These are phyloP conservation scores for Blastobasis lacticolella DNA, from an alignment of 2,888 invertebrate genomes.

Conservation along the genomic window DNA sequence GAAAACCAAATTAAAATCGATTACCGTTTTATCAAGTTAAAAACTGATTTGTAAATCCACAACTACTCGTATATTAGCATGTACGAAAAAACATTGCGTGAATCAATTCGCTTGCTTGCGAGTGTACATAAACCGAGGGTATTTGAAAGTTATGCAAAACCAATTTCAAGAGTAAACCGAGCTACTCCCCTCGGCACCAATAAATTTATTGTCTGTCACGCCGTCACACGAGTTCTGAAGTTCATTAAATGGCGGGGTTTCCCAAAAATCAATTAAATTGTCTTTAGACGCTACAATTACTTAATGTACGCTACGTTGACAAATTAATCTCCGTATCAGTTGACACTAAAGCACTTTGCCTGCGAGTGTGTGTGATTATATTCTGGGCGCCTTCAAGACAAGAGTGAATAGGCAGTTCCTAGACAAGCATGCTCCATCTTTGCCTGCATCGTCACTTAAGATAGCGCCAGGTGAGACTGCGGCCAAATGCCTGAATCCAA, in stretches of 20 bases:
- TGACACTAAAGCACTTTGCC: background rate
- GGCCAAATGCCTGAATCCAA: constrained; percentile 6
- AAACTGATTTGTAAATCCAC: background rate
- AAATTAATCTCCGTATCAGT: background rate
- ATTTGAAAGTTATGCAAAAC: background rate
- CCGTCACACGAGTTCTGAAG: background rate
- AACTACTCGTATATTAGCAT: background rate
- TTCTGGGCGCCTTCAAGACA: constrained; percentile 1
- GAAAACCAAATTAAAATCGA: background rate
- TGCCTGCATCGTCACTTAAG: too few relatives aligned
- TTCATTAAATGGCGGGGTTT: constrained; percentile 1
- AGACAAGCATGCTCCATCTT: too few relatives aligned
- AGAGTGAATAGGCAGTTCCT: constrained; percentile 5
- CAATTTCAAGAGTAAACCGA: constrained; percentile 4
- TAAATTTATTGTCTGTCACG: constrained; percentile 2
- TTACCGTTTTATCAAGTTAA: background rate
- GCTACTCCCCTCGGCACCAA: background rate
- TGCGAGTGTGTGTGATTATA: background rate
- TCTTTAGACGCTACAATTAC: background rate
- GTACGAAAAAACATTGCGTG: background rate
- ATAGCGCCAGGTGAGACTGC: too few relatives aligned
- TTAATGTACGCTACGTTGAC: background rate
- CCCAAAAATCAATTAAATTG: background rate
- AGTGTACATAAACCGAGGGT: background rate
- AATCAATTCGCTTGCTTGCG: background rate